Evolutionary conservation across 2,113 vertebrate species (phyloP), one percentile per base, ranked within the genome.

Genomic region (Tamias sibiricus): DNA sequence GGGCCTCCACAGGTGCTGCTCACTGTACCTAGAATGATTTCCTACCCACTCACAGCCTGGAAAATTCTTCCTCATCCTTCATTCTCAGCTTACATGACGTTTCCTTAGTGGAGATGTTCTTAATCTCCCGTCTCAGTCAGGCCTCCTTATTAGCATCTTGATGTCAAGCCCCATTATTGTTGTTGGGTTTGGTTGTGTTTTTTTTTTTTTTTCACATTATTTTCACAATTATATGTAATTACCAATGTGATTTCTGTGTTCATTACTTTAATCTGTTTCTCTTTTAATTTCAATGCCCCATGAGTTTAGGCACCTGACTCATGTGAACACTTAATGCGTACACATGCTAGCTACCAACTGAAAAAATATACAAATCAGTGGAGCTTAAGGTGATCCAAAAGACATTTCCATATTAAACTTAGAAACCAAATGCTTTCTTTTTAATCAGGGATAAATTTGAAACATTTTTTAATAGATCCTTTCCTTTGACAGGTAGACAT

Each of bases 351-450:
- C 13, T 54, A 22, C 54, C 20, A 19, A 57, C 20, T 57, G 54
- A 57, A 57, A 32, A 66, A 32, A 30, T 64, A 47, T 37, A 32
- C 8, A 37, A 85, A 54, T 81, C 8, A n/a, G 20, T 92, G 28
- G 14, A 32, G 7, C 9, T 79, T n/a, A 35, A 28, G 79, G 47
- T 66, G 42, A 35, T 52, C 59, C 47, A 24, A 86, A 85, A 49
- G 35, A 35, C 42, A 2, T 74, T 85, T 28, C 22, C 14, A 16
- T 76, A 24, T 44, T 49, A 79, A 37, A 5, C 26, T 72, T 84
- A 84, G 54, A 91, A 76, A 52, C 79, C 26, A 4, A 86, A 85
- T 94, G 26, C 68, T 66, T 75, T 11, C 6, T 90, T 95, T 95
- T 49, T 10, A 40, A 52, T 81, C 28, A 75, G 28, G 62, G 20